These are phyloP conservation scores for Lepidocyrtoides sp. DNA, from an alignment of 2,888 invertebrate genomes.

Conservation along the genomic window DNA sequence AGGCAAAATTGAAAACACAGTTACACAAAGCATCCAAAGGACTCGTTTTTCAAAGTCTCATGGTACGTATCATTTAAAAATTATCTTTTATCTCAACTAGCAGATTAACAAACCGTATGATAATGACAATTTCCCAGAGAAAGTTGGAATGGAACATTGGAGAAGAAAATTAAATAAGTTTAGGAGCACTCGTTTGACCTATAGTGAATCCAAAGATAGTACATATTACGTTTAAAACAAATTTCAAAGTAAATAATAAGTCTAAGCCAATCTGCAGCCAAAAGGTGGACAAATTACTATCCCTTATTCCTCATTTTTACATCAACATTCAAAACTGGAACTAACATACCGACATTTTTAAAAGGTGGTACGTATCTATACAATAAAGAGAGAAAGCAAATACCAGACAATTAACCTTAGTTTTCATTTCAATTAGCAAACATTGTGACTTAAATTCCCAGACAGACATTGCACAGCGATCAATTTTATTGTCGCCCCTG, in stretches of 20 bases:
- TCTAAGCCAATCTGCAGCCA: constrained; percentile 75
- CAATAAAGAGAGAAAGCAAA: constrained; percentile 33
- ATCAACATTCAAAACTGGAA: constrained; percentile 44
- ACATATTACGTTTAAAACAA: neutral
- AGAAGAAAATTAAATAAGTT: no score
- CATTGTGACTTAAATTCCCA: neutral
- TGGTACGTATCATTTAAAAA: no score
- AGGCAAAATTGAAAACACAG: no score
- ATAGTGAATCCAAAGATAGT: no score
- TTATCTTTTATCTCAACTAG: no score
- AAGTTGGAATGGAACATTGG: no score
- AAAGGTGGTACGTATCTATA: constrained; percentile 26
- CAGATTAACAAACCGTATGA: no score
- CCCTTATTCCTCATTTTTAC: constrained; percentile 39
- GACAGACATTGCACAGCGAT: neutral
- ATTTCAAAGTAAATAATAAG: neutral
- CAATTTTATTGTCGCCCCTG: neutral
- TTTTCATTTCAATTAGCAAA: neutral
- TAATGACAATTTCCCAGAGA: no score
- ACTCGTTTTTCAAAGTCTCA: no score
- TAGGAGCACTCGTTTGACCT: constrained; percentile 81
- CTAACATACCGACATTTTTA: constrained; percentile 36
- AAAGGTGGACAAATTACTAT: constrained; percentile 19
- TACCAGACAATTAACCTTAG: constrained; percentile 5
- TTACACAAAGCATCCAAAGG: no score